Conservation (phyloP, 1,140 invertebrate species). For the Drosophila tsacasi region DNA sequence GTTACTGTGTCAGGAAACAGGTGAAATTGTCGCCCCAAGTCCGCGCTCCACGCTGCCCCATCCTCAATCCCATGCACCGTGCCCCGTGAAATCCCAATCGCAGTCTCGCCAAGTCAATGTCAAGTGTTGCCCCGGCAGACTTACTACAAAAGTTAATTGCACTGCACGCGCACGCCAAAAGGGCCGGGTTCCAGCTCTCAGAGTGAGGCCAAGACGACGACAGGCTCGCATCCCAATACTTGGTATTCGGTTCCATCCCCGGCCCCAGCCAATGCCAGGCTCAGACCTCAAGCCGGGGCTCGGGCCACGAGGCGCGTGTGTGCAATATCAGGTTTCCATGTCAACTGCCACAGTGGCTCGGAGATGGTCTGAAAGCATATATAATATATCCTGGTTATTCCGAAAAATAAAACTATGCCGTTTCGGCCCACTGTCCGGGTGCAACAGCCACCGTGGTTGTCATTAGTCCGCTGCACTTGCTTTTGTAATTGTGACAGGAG, state of each 20-base stretch:
- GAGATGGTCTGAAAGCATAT: no score
- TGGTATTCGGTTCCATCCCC: constrained; percentile 6
- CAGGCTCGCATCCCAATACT: constrained; percentile 20
- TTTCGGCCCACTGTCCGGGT: constrained; percentile 34
- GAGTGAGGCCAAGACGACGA: constrained; percentile 30
- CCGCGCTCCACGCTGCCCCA: constrained; percentile 9
- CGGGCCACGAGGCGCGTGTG: constrained; percentile 60
- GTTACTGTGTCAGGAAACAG: constrained; percentile 84
- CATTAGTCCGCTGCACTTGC: constrained; percentile 81
- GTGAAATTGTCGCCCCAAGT: constrained; percentile 79
- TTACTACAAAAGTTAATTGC: constrained; percentile 83
- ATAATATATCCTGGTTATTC: not conserved
- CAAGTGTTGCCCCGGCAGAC: constrained; percentile 76
- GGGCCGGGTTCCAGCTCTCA: constrained; percentile 22
- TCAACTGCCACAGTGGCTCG: constrained; percentile 59
- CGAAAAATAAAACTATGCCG: not conserved
- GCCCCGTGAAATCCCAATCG: not conserved
- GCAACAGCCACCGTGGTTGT: constrained; percentile 69
- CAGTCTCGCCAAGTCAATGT: constrained; percentile 66
- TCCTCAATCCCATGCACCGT: not conserved
- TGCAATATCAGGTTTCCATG: constrained; percentile 82
- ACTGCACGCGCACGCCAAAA: constrained; percentile 80
- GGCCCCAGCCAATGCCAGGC: not conserved
- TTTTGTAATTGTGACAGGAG: constrained; percentile 82
- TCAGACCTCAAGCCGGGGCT: constrained; percentile 20